phyloP scores from a whole-genome alignment of 2,888 invertebrate genomes.

The Nomada lathburiana region DNA sequence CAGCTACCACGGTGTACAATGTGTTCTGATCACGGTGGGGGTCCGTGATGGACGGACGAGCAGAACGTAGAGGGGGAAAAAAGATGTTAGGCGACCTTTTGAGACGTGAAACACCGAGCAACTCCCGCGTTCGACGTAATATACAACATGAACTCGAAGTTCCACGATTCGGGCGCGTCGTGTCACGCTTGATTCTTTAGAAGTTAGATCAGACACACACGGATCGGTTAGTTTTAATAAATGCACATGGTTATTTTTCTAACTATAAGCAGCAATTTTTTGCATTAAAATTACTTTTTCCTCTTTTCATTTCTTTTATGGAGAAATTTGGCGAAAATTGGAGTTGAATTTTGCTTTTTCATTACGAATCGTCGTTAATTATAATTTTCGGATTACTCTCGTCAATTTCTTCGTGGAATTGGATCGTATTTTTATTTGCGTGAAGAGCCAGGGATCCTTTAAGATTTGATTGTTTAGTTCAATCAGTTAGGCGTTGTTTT shows the following conservation, averaged over 20 bases:
- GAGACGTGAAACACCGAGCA: conserved; percentile 17
- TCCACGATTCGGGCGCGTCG: neutral
- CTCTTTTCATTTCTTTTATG: neutral
- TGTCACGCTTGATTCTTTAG: too few species aligned
- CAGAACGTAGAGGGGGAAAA: neutral
- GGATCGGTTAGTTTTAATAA: too few species aligned
- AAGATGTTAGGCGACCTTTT: too few species aligned
- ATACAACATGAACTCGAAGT: conserved; percentile 15
- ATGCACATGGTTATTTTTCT: too few species aligned
- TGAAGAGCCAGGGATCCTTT: neutral
- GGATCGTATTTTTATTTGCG: neutral
- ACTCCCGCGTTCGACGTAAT: neutral
- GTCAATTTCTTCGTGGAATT: neutral
- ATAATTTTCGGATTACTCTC: too few species aligned
- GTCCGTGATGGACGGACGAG: neutral
- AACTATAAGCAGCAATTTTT: too few species aligned
- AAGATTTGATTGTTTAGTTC: neutral
- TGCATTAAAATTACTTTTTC: neutral
- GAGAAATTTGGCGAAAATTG: too few species aligned
- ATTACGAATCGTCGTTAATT: neutral
- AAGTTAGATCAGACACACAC: too few species aligned
- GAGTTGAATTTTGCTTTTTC: neutral
- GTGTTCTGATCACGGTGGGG: neutral
- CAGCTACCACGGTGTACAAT: neutral
- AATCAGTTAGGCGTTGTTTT: neutral